These are phyloP conservation scores for Ditula angustiorana DNA, from an alignment of 2,888 invertebrate species.

Conservation along the genomic window DNA sequence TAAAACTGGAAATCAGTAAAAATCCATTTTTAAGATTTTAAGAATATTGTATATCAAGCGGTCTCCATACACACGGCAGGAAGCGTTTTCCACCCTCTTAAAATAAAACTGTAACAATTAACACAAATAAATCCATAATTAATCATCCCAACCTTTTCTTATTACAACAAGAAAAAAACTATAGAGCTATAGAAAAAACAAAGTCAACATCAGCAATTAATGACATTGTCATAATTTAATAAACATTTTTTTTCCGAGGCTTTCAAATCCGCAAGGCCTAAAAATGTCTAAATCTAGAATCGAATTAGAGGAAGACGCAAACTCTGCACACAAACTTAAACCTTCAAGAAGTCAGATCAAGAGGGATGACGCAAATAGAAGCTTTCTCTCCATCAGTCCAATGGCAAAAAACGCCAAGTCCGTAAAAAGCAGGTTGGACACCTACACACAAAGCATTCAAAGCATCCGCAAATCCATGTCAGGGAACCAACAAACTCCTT, in stretches of 20 bases:
- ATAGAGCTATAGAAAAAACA: no score
- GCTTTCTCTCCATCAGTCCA: constrained; percentile 44
- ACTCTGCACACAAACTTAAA: not conserved
- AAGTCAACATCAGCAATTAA: not conserved
- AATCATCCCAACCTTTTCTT: no score
- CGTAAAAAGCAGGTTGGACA: constrained; percentile 59
- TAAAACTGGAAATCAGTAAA: no score
- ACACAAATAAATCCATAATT: no score
- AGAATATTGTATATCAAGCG: no score
- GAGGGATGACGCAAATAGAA: not conserved
- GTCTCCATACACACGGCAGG: no score
- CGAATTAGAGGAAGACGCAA: no score
- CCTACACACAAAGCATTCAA: constrained; percentile 49
- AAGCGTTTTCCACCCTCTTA: no score
- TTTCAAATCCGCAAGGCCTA: not conserved
- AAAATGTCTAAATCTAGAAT: not conserved
- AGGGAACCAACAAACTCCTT: not conserved
- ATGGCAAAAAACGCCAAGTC: constrained; percentile 59
- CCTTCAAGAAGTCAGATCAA: not conserved
- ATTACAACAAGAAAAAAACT: no score
- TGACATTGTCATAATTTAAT: not conserved
- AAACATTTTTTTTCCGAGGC: not conserved
- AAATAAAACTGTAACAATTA: no score
- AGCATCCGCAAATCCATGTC: constrained; percentile 20
- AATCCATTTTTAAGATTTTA: no score